Percentiles rank a stretch among this genome's conserved stretches.
Evolutionary conservation across 2,797 vertebrate species (phyloP).

Genomic region (Trachops cirrhosus): DNA sequence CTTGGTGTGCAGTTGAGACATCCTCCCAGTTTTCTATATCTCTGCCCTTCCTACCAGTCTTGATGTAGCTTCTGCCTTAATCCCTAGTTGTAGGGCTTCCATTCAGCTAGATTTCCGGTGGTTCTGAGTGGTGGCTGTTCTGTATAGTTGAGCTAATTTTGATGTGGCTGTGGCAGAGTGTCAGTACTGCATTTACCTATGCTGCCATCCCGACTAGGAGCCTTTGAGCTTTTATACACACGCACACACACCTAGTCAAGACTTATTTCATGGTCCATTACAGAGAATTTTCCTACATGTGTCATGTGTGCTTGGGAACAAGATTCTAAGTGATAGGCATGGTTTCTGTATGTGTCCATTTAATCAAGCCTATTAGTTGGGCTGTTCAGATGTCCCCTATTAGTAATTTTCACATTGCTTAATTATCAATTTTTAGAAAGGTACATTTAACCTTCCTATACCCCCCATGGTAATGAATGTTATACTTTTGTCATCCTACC

Average conservation of each 20-base stretch:
- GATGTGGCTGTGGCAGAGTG: not conserved
- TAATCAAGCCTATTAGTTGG: not conserved
- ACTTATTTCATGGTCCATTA: not conserved
- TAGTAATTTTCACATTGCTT: not conserved
- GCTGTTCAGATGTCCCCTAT: too few relatives aligned
- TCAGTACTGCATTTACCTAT: not conserved
- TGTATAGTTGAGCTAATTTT: not conserved
- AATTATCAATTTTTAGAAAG: not conserved
- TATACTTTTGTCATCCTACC: not conserved
- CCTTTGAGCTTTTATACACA: not conserved
- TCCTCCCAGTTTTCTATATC: not conserved
- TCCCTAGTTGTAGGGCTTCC: not conserved
- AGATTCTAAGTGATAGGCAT: not conserved
- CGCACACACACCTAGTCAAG: not conserved
- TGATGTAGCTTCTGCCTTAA: not conserved
- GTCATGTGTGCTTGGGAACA: not conserved
- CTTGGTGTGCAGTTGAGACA: not conserved
- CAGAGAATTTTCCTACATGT: not conserved
- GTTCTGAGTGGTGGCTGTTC: not conserved
- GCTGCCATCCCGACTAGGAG: not conserved
- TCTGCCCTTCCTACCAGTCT: not conserved
- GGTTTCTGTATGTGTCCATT: not conserved
- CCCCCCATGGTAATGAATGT: not conserved
- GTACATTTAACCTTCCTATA: not conserved
- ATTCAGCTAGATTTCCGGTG: not conserved